Base-by-base conservation (phyloP, 1,140 invertebrate species). In the Zaprionus ghesquierei region DNA sequence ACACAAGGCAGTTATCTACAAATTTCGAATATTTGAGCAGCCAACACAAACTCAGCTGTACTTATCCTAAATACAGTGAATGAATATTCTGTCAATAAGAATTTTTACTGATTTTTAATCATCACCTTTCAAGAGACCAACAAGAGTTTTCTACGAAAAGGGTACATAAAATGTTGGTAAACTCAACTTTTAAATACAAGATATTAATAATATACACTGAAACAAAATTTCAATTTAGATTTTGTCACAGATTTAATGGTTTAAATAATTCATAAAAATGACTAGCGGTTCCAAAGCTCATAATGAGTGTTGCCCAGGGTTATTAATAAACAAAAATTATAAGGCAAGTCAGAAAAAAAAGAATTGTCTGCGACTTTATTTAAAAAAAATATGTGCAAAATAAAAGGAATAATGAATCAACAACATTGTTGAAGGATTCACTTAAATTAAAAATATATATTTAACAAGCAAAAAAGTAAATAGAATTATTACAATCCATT, bases 301-400 rank as follows among this genome's bases (percentile, higher is more conserved):
- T 9, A 46, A 46, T 46, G 9, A 22, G 20, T 12, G 41, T 46
- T 46, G 41, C 41, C 41, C 41, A 20, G 41, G 20, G 79, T 85
- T 89, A 89, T 75, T 68, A 82, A 86, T 81, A 81, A 78, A 75
- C 76, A 87, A 87, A 68, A 87, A 81, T 79, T 81, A 53, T 79
- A 85, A 58, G 73, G 56, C 77, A 53, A 64, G 63, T 60, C 66
- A 74, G 75, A 63, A 71, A 74, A 77, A 63, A 71, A 69, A 9
- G 9, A 8, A 44, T 44, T 41, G 18, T 20, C 41, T 4, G 15
- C 3, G 15, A 20, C 8, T 22, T 20, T 20, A 20, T 46, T 22
- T 46, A 46, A 22, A 22, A 22, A 46, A 46, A 46, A 20, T 3
- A 46, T 46, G 41, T 46, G 18, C 41, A 63, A 54, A 65, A 84